These are phyloP conservation scores for Apocheima hispidaria DNA, from an alignment of 2,888 invertebrate species.

Conservation along the genomic window DNA sequence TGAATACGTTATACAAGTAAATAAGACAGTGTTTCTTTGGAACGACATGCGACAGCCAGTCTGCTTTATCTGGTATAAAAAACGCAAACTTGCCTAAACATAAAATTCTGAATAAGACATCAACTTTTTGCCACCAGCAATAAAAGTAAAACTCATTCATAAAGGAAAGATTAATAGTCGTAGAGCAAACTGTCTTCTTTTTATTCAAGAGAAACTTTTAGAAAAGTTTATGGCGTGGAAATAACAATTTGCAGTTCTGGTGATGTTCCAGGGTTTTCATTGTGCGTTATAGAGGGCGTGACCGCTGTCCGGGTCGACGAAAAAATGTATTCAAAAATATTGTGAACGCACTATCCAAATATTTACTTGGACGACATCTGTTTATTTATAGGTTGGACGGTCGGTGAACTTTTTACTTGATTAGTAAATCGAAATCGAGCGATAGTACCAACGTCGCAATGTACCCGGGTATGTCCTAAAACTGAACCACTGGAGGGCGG, in stretches of 20 bases:
- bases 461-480: too few species aligned
- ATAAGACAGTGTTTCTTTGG: neutral
- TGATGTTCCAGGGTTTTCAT: slow-evolving; percentile 60
- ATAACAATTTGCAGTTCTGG: slow-evolving; percentile 82
- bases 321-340: slow-evolving; percentile 66
- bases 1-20: too few species aligned
- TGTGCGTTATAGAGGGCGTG: slow-evolving; percentile 77
- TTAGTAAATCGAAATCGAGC: too few species aligned
- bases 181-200: slow-evolving; percentile 60
- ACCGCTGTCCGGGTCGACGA: slow-evolving; percentile 60
- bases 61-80: slow-evolving; percentile 34
- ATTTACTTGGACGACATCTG: slow-evolving; percentile 76
- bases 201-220: slow-evolving; percentile 64
- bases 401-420: neutral
- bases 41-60: slow-evolving; percentile 34
- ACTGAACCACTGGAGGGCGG: too few species aligned
- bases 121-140: slow-evolving; percentile 62
- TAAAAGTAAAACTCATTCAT: slow-evolving; percentile 62
- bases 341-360: slow-evolving; percentile 80
- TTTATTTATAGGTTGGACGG: slow-evolving; percentile 49
- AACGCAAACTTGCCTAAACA: slow-evolving; percentile 37
- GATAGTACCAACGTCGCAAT: too few species aligned
- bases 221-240: slow-evolving; percentile 82
- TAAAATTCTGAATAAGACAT: slow-evolving; percentile 54
- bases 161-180: slow-evolving; percentile 77